phyloP scores from a whole-genome alignment of 2,113 vertebrate species.

The Turnix velox region DNA sequence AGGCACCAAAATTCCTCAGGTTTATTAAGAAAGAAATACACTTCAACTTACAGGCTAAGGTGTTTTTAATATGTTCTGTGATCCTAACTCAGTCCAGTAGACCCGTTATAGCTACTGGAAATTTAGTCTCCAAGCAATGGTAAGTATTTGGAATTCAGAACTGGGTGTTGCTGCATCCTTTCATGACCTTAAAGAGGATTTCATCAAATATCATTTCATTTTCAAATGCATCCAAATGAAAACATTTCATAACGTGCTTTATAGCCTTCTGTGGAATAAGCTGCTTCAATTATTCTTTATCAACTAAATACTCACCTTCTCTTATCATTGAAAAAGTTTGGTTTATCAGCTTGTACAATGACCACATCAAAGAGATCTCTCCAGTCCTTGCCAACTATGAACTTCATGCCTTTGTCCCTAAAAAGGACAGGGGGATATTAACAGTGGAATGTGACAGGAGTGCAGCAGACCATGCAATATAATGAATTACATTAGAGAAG shows the following conservation, averaged over 20 bases:
- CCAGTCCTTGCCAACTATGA: slow-evolving; percentile 96
- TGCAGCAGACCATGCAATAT: background rate
- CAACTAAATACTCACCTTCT: slow-evolving; percentile 80
- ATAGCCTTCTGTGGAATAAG: background rate
- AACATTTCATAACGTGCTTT: background rate
- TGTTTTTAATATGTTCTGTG: background rate
- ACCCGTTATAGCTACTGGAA: background rate
- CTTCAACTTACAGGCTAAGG: background rate
- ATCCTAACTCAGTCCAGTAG: background rate
- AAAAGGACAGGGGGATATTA: background rate
- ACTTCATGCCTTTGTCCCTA: slow-evolving; percentile 94
- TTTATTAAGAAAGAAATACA: background rate
- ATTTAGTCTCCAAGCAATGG: background rate
- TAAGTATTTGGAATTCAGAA: background rate
- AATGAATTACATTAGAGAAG: background rate
- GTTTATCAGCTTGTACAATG: slow-evolving; percentile 97
- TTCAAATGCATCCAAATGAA: background rate
- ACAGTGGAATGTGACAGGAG: background rate
- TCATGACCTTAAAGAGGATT: background rate
- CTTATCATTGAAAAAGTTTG: slow-evolving; percentile 94
- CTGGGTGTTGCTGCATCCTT: background rate
- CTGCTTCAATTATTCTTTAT: background rate
- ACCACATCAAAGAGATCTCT: slow-evolving; percentile 95
- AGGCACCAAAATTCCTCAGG: background rate
- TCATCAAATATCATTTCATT: background rate